Evolutionary conservation across 2,888 invertebrate species (phyloP).

Genomic region (Erebia aethiops): DNA sequence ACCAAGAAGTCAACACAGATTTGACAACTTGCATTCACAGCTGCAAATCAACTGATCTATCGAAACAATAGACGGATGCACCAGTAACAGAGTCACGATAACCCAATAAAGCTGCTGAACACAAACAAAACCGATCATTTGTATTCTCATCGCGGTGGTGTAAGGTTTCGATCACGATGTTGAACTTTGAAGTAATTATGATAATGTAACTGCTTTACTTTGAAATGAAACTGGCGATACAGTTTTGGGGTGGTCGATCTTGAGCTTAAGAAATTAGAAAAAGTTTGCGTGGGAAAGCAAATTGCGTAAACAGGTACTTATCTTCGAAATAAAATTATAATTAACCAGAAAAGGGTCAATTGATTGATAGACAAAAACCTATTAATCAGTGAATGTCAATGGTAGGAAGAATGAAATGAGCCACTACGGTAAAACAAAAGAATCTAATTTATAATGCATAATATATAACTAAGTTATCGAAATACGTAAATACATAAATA

Average conservation of each 20-base stretch:
- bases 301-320: too few species aligned
- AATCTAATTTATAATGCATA: too few species aligned
- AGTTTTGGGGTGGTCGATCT: background rate
- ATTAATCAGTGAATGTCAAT: too few species aligned
- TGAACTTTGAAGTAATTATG: conserved; percentile 18
- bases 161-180: conserved; percentile 16
- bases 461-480: too few species aligned
- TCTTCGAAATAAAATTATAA: too few species aligned
- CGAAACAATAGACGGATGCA: conserved; percentile 45
- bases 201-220: conserved; percentile 2
- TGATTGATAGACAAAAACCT: too few species aligned
- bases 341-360: too few species aligned
- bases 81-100: conserved; percentile 46
- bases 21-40: conserved; percentile 7
- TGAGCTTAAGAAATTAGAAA: background rate
- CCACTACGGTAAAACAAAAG: too few species aligned
- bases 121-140: conserved; percentile 44
- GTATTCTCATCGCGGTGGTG: conserved; percentile 42
- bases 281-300: background rate
- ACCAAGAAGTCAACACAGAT: conserved; percentile 5
- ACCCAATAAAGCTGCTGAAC: conserved; percentile 33
- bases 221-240: background rate
- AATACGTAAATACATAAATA: too few species aligned
- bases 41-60: conserved; percentile 15
- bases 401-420: too few species aligned